These are phyloP conservation scores for Loriculus beryllinus DNA, from an alignment of 2,797 vertebrate species.

Conservation along the genomic window DNA sequence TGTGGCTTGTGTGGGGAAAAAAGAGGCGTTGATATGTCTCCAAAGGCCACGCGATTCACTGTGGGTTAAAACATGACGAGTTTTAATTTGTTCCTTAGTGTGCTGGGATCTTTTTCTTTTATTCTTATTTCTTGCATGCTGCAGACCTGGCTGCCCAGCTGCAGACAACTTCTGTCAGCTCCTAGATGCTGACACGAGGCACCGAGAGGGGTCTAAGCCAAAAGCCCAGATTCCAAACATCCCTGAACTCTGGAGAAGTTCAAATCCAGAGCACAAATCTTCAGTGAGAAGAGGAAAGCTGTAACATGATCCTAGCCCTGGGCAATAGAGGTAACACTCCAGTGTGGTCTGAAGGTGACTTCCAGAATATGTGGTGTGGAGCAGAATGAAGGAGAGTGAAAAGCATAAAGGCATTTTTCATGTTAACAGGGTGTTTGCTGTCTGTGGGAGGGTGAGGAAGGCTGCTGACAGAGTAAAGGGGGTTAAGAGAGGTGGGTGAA, in stretches of 20 bases:
- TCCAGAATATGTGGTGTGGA: conserved; percentile 12
- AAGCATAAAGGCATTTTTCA: not conserved
- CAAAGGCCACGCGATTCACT: not conserved
- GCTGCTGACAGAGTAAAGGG: conserved; percentile 28
- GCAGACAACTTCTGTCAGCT: conserved; percentile 30
- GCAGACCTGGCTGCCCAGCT: not conserved
- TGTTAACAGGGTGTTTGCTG: not conserved
- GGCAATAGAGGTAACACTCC: conserved; percentile 56
- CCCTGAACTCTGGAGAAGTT: conserved; percentile 64
- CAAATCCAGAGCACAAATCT: conserved; percentile 64
- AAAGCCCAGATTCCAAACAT: conserved; percentile 61
- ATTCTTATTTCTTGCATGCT: not conserved
- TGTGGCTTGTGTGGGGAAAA: not conserved
- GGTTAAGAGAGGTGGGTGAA: not conserved
- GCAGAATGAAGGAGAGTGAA: not conserved
- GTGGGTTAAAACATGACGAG: not conserved
- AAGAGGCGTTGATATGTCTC: not conserved
- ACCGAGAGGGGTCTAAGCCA: conserved; percentile 1
- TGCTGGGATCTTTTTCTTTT: not conserved
- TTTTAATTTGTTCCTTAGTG: not conserved
- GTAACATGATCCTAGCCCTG: conserved; percentile 46
- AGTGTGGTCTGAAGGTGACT: conserved; percentile 62
- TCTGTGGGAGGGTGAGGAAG: not conserved
- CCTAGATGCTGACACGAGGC: not conserved
- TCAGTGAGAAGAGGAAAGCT: conserved; percentile 44